Base-by-base conservation (phyloP, 2,888 invertebrate species). In the Stenichneumon culpator region DNA sequence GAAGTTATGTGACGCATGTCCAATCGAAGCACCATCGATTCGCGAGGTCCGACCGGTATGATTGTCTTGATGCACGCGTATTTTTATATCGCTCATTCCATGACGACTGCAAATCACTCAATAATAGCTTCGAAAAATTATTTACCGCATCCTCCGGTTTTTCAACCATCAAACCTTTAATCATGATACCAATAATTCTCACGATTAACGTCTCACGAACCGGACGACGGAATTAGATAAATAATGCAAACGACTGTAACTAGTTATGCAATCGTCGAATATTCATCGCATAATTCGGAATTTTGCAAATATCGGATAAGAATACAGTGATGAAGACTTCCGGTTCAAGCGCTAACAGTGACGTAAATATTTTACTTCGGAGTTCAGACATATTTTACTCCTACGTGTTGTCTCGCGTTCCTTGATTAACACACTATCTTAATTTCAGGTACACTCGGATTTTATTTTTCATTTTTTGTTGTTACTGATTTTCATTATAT, bases 1-100 rank as follows among this genome's bases (percentile, higher is more conserved):
- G 60, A 77, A 63, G 77, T 47, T 82, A 82, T 79, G 82, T 82
- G 82, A 85, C 85, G 72, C 77, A 63, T 72, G 82, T 80, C 65
- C 77, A 79, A 85, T 82, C 79, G 73, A 77, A 72, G 67, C 54
- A 16, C n/a, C 54, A 57, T 60, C 19, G 32, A 39, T 0, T n/a
- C 50, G 57, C n/a, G 50, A 5, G 7, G n/a, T n/a, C 50, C 65
- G 19, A 6, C 4, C 50, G 65, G 52, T 22, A 19, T 19, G 19
- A 19, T 19, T 54, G 19, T 19, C 6, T 19, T 0, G 52, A 16
- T 19, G 19, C 19, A 9, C 52, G 52, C n/a, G 52, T n/a, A 52
- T 54, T 16, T 19, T 9, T 54, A 5, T 9, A 9, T 54, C 52
- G 52, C 19, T 54, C 2, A 22, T 54, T 6, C 19, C 0, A 19